Percentiles rank a stretch among this genome's conserved stretches.
These are phyloP conservation scores for Coleophora deauratella DNA, from an alignment of 2,888 invertebrate genomes.

Conservation along the genomic window DNA sequence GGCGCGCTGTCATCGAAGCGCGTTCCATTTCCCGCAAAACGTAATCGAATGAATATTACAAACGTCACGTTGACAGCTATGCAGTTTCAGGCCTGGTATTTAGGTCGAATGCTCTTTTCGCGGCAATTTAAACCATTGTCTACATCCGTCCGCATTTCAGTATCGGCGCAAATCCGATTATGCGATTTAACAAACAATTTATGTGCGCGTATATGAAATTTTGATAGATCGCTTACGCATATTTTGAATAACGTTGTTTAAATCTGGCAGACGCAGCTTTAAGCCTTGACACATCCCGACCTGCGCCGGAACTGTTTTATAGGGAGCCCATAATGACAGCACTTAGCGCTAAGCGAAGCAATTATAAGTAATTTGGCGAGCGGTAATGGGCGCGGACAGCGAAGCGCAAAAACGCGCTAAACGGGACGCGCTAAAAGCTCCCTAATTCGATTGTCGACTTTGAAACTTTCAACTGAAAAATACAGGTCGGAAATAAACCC, in stretches of 20 bases:
- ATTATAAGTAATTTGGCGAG: slow-evolving; percentile 71
- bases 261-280: slow-evolving; percentile 27
- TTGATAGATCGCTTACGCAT: too few species aligned
- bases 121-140: slow-evolving; percentile 44
- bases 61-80: slow-evolving; percentile 58
- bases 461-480: slow-evolving; percentile 42
- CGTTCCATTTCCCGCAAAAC: slow-evolving; percentile 58
- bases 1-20: slow-evolving; percentile 52
- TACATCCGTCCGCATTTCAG: slow-evolving; percentile 27
- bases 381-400: slow-evolving; percentile 70
- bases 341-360: slow-evolving; percentile 73
- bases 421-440: slow-evolving; percentile 67
- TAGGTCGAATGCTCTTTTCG: slow-evolving; percentile 60
- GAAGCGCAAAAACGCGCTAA: slow-evolving; percentile 70
- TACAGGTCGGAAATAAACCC: slow-evolving; percentile 31
- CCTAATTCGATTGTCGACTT: slow-evolving; percentile 70
- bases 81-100: slow-evolving; percentile 49
- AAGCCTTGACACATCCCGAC: slow-evolving; percentile 43
- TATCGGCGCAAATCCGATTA: slow-evolving; percentile 18
- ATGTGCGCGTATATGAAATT: slow-evolving; percentile 2
- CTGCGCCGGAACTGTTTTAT: slow-evolving; percentile 48
- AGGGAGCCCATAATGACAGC: slow-evolving; percentile 64
- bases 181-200: slow-evolving; percentile 10
- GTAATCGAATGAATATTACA: slow-evolving; percentile 72
- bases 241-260: too few species aligned